These are phyloP conservation scores for Pteruthius melanotis DNA, from an alignment of 2,113 vertebrate genomes.

Conservation along the genomic window DNA sequence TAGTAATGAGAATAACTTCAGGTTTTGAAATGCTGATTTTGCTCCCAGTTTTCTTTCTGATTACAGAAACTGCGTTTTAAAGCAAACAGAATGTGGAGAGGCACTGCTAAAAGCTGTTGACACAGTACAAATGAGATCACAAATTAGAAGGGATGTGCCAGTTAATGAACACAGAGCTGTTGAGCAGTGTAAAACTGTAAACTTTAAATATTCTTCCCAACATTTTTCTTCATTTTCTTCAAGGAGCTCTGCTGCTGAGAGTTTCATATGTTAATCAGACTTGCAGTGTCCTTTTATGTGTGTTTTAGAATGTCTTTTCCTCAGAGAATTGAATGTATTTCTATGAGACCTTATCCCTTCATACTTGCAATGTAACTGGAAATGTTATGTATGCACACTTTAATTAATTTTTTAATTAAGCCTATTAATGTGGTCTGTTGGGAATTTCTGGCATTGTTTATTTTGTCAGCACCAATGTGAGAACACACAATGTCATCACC, in stretches of 20 bases:
- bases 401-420: not conserved
- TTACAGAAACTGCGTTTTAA: slow-evolving; percentile 25
- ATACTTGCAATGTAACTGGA: not conserved
- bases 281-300: not conserved
- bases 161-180: slow-evolving; percentile 50
- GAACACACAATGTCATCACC: not conserved
- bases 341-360: not conserved
- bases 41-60: not conserved
- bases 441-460: not conserved
- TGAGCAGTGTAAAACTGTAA: slow-evolving; percentile 37
- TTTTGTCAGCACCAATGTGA: not conserved
- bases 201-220: not conserved
- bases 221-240: slow-evolving; percentile 20
- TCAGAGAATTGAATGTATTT: not conserved
- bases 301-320: not conserved
- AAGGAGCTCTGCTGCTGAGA: not conserved
- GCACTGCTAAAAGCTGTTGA: slow-evolving; percentile 58
- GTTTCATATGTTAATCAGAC: not conserved
- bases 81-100: slow-evolving; percentile 23
- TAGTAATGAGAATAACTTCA: not conserved
- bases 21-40: not conserved
- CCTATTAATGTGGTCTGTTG: not conserved
- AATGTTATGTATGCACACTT: not conserved
- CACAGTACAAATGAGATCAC: slow-evolving; percentile 53
- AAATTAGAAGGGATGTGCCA: slow-evolving; percentile 56